Percentiles rank a stretch among this genome's conserved stretches.
Evolutionary conservation across 2,888 invertebrate genomes (phyloP).

Genomic region (Endomychus coccineus): DNA sequence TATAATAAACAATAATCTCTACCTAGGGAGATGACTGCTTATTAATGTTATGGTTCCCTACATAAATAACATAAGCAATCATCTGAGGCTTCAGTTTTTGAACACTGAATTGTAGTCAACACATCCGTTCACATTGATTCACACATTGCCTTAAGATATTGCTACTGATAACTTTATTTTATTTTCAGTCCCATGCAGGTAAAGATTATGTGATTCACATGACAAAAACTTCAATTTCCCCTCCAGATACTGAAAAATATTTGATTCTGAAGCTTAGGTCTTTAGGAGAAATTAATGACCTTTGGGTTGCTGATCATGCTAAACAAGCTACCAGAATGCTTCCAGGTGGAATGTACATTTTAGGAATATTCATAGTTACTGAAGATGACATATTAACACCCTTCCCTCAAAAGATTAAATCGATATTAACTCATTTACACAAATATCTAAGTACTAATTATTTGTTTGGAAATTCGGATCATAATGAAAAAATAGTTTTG

Average conservation of each 20-base stretch:
- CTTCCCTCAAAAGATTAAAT: conserved; percentile 51
- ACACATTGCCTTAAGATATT: no score
- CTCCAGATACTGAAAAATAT: conserved; percentile 42
- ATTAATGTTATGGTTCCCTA: no score
- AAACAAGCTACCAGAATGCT: conserved; percentile 83
- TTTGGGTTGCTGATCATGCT: conserved; percentile 73
- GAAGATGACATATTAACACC: conserved; percentile 57
- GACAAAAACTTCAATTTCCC: conserved; percentile 62
- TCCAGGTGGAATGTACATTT: conserved; percentile 80
- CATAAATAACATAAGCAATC: no score
- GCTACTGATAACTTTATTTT: no score
- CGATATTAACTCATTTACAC: conserved; percentile 51
- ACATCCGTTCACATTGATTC: no score
- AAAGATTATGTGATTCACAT: conserved; percentile 74
- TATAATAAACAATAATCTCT: no score
- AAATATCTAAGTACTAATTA: conserved; percentile 52
- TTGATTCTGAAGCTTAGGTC: conserved; percentile 27
- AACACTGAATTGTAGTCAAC: no score
- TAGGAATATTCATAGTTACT: conserved; percentile 72
- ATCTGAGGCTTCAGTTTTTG: no score
- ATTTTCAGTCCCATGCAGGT: conserved; percentile 51
- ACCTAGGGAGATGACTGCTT: no score
- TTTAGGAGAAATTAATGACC: conserved; percentile 55
- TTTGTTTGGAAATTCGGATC: conserved; percentile 53
- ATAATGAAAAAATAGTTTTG: conserved; percentile 58